These are phyloP conservation scores for Ploceus nigricollis DNA, from an alignment of 2,113 vertebrate species.

Conservation along the genomic window DNA sequence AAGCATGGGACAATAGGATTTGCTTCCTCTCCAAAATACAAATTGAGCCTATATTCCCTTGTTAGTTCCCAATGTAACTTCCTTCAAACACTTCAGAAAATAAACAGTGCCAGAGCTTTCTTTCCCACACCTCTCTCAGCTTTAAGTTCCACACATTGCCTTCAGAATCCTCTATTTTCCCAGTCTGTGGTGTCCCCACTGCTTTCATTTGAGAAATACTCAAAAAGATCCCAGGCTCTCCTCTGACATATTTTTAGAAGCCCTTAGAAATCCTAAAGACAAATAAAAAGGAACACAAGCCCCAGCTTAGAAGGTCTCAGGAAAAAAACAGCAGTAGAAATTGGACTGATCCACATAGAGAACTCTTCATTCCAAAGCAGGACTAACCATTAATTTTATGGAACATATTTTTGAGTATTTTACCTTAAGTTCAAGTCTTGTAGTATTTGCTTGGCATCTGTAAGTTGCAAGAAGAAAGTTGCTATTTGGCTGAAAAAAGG, in stretches of 20 bases:
- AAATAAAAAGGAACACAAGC: not conserved
- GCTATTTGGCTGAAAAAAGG: slow-evolving; percentile 80
- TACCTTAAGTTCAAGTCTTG: slow-evolving; percentile 95
- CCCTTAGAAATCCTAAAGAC: not conserved
- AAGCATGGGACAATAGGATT: not conserved
- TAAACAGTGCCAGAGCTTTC: not conserved
- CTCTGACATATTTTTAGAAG: not conserved
- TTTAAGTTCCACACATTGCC: not conserved
- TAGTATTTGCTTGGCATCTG: slow-evolving; percentile 95
- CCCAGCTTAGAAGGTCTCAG: not conserved
- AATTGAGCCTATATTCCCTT: not conserved
- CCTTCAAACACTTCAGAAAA: not conserved
- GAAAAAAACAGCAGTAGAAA: not conserved
- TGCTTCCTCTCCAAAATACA: not conserved
- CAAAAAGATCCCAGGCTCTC: not conserved
- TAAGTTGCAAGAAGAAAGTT: slow-evolving; percentile 97
- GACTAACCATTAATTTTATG: not conserved
- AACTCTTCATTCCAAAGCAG: not conserved
- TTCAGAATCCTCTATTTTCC: not conserved
- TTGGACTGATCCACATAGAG: not conserved
- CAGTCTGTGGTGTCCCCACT: not conserved
- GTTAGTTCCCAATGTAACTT: not conserved
- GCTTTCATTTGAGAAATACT: not conserved
- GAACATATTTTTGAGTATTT: not conserved
- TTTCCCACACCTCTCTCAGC: not conserved